Evolutionary conservation across 2,888 invertebrate species (phyloP), one percentile per base, ranked within the genome.

Genomic region (Pseudococcus viburni): DNA sequence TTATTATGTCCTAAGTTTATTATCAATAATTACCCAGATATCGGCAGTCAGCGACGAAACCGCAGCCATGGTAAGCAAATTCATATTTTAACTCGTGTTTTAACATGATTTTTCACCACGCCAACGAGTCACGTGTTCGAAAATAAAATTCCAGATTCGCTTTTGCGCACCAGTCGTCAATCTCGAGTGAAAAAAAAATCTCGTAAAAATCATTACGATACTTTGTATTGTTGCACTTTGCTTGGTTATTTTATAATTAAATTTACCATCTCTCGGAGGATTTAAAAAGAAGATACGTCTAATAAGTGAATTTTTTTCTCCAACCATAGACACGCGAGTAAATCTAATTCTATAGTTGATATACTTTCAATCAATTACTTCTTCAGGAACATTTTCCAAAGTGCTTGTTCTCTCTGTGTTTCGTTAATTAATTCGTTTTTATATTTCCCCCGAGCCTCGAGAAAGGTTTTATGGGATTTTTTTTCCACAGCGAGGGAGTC

Each of bases 291-390:
- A 83, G 46, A 83, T 19, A 83, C 39, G 80, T 83, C 80, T 83
- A 83, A 83, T 83, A 83, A 83, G 80, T 83, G 46, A 83, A 83
- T 33, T 42, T 83, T 83, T 73, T 73, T 33, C 33, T 73, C 73
- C 15, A 17, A 73, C 73, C 33, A 73, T 73, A 33, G 19, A 83
- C 42, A 83, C 80, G 46, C 46, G 46, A 83, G 80, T 83, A 46
- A 83, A 83, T 83, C 80, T 83, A 83, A 83, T 83, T 83, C 80
- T 22, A 19, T 77, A 39, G 77, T 83, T 83, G 80, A 83, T 83
- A 83, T 83, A 83, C 33, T 83, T 83, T 83, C 80, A 83, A 83
- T 83, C 46, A 83, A 83, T 83, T 83, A 83, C 80, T 83, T 83
- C 46, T 46, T 46, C 80, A 11, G 46, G 19, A 83, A 83, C 80